A percentile compares a stretch with the other conserved stretches of the same genome.
These are phyloP conservation scores for Synanthedon andrenaeformis DNA, from an alignment of 2,888 invertebrate genomes.

Conservation along the genomic window DNA sequence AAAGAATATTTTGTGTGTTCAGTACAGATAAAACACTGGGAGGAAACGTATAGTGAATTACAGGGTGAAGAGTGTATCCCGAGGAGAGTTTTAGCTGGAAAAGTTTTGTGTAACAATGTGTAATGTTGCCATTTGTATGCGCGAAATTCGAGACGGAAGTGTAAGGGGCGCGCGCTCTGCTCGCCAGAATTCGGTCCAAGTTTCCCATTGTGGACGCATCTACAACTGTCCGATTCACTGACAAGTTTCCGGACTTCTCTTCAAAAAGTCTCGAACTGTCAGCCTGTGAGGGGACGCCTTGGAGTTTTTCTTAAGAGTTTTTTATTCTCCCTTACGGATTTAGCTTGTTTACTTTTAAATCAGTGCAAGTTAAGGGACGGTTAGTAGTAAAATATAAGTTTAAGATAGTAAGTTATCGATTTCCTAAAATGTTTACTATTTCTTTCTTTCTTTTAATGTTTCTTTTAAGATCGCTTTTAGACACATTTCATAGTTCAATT, in stretches of 20 bases:
- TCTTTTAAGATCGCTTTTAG: no score
- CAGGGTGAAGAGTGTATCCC: slow-evolving; percentile 42
- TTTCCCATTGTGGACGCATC: slow-evolving; percentile 63
- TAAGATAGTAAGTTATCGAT: no score
- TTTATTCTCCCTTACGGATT: slow-evolving; percentile 22
- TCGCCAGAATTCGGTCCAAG: slow-evolving; percentile 35
- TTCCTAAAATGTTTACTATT: no score
- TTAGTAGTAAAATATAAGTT: no score
- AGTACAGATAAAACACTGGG: neutral
- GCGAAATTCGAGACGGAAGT: slow-evolving; percentile 51
- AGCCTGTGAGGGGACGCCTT: slow-evolving; percentile 51
- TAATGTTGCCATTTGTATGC: slow-evolving; percentile 70
- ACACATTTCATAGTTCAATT: no score
- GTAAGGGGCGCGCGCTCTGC: slow-evolving; percentile 29
- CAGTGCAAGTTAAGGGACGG: no score
- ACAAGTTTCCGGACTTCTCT: slow-evolving; percentile 64
- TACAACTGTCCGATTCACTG: slow-evolving; percentile 59
- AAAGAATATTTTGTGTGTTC: no score
- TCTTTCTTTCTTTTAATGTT: no score
- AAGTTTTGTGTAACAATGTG: slow-evolving; percentile 64
- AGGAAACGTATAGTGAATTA: slow-evolving; percentile 31
- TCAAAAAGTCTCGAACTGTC: slow-evolving; percentile 64
- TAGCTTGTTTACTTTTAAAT: no score
- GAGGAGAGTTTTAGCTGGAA: slow-evolving; percentile 53
- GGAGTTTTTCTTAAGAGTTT: slow-evolving; percentile 58